Conservation (phyloP, 2,113 vertebrate species). For the Hydrolagus affinis region DNA sequence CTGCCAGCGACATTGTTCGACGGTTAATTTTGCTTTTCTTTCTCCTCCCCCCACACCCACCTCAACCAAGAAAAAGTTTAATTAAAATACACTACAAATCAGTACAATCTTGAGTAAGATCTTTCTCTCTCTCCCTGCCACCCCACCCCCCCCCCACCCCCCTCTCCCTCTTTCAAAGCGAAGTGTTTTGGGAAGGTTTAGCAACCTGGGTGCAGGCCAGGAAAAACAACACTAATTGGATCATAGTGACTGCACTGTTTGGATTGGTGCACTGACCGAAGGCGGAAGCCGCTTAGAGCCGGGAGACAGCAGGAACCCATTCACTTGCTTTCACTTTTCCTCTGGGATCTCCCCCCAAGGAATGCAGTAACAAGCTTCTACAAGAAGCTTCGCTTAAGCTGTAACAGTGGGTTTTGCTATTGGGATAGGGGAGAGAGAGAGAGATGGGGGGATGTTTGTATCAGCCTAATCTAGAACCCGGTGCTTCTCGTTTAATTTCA, state of each 20-base stretch:
- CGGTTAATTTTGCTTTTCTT: slow-evolving; percentile 50
- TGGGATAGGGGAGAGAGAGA: background rate
- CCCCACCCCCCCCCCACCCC: background rate
- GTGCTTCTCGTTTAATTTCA: background rate
- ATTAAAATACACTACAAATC: slow-evolving; percentile 26
- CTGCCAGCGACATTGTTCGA: slow-evolving; percentile 46
- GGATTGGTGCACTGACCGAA: background rate
- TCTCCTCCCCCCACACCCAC: background rate
- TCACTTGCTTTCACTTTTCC: slow-evolving; percentile 29
- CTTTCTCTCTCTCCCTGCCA: background rate
- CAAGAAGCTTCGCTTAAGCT: background rate
- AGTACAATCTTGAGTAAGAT: background rate
- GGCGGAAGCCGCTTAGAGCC: background rate
- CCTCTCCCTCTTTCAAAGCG: background rate
- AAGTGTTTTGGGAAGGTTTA: slow-evolving; percentile 24
- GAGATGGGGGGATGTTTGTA: background rate
- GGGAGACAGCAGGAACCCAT: slow-evolving; percentile 16
- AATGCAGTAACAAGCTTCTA: background rate
- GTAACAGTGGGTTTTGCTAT: background rate
- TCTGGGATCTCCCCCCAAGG: slow-evolving; percentile 5
- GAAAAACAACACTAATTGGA: slow-evolving; percentile 25
- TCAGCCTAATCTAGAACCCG: background rate
- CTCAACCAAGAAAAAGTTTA: too few species aligned
- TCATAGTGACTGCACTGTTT: background rate
- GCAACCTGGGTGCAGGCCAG: slow-evolving; percentile 5